phyloP scores from a whole-genome alignment of 2,888 invertebrate species.

The Platypus cylindrus region DNA sequence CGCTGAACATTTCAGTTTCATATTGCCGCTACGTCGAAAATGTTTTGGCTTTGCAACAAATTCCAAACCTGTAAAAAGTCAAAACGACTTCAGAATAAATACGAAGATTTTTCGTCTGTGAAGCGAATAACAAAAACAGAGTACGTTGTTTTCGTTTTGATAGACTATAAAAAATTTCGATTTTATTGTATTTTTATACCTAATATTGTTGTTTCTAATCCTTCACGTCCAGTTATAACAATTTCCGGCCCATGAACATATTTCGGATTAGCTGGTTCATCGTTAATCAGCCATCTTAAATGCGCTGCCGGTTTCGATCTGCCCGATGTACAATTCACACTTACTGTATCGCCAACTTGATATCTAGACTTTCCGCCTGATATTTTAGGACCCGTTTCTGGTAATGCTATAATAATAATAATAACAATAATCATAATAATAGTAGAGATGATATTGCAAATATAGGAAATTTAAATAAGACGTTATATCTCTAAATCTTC shows the following conservation, averaged over 20 bases:
- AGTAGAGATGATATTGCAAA: too few species aligned
- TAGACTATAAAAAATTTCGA: too few species aligned
- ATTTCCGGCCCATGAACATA: conserved; percentile 40
- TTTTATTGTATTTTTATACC: too few species aligned
- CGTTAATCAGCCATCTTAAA: conserved; percentile 79
- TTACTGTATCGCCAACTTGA: conserved; percentile 68
- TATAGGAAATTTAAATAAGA: too few species aligned
- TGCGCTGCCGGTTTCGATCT: conserved; percentile 71
- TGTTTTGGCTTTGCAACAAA: conserved; percentile 70
- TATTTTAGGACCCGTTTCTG: conserved; percentile 71
- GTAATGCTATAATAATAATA: conserved; percentile 51
- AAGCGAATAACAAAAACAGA: too few species aligned
- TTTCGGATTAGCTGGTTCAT: conserved; percentile 48
- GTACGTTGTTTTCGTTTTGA: too few species aligned
- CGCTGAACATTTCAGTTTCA: conserved; percentile 81
- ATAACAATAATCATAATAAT: too few species aligned
- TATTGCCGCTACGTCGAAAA: conserved; percentile 71
- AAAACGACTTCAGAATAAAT: too few species aligned
- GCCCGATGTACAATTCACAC: conserved; percentile 75
- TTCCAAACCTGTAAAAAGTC: conserved; percentile 49
- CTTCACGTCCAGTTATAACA: conserved; percentile 44
- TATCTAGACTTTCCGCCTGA: conserved; percentile 68
- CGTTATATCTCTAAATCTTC: too few species aligned
- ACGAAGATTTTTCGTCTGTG: too few species aligned
- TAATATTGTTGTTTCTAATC: conserved; percentile 65